phyloP scores from a whole-genome alignment of 2,113 vertebrate genomes.

The Oryctolagus cuniculus region DNA sequence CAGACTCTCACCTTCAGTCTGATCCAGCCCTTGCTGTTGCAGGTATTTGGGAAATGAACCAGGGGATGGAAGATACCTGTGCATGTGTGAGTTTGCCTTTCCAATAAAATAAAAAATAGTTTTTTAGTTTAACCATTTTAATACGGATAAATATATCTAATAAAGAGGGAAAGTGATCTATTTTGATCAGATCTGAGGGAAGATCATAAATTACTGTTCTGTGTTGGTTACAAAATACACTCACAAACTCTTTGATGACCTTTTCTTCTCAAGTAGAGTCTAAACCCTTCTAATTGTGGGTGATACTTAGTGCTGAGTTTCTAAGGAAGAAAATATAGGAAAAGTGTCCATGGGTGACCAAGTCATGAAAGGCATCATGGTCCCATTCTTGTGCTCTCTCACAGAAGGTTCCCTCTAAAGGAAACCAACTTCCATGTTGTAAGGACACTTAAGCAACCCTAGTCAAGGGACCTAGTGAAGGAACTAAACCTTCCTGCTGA shows the following conservation, averaged over 20 bases:
- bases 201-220: constrained; percentile 19
- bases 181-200: neutral
- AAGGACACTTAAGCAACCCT: neutral
- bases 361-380: neutral
- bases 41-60: no score
- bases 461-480: neutral
- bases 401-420: neutral
- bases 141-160: constrained; percentile 21
- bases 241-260: neutral
- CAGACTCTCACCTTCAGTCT: no score
- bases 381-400: neutral
- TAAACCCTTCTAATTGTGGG: neutral
- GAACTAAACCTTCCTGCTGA: neutral
- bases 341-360: neutral
- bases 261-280: neutral
- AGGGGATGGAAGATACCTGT: no score
- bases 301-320: neutral
- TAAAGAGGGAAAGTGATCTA: neutral
- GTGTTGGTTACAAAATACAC: neutral
- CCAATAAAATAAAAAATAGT: no score
- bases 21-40: no score
- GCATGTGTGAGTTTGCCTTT: no score
- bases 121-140: neutral
- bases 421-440: neutral
- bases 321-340: neutral